Conservation (phyloP, 2,113 vertebrate species). For the Sylvietta virens region DNA sequence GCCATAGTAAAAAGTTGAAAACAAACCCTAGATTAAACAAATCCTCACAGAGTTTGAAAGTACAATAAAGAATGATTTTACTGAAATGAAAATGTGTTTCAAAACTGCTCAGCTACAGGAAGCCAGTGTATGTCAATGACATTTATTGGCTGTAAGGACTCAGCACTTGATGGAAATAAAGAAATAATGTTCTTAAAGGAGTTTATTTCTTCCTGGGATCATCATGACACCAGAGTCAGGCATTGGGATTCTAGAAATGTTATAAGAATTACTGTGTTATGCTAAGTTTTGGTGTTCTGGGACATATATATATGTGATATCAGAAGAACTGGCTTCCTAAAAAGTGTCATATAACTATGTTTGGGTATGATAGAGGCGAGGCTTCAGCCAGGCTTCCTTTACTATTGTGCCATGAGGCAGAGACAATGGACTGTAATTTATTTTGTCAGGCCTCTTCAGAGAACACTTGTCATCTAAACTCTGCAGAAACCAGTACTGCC, state of each 20-base stretch:
- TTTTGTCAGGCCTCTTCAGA: not conserved
- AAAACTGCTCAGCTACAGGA: not conserved
- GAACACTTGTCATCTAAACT: not conserved
- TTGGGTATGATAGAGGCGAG: not conserved
- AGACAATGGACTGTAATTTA: not conserved
- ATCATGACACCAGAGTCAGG: not conserved
- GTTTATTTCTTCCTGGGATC: not conserved
- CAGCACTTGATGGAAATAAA: not conserved
- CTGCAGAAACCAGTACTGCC: not conserved
- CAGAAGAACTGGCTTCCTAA: not conserved
- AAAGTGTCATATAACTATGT: not conserved
- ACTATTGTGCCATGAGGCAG: not conserved
- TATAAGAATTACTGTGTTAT: not conserved
- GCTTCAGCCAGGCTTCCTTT: not conserved
- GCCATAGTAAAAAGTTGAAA: not conserved
- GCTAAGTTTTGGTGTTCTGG: not conserved
- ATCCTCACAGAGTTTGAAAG: not conserved
- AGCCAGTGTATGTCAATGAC: not conserved
- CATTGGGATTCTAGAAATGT: not conserved
- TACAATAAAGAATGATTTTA: not conserved
- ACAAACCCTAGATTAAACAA: not conserved
- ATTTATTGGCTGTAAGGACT: not conserved
- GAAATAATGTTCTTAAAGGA: not conserved
- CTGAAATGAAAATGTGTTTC: not conserved
- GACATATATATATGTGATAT: too few relatives aligned